phyloP scores from a whole-genome alignment of 2,113 vertebrate species.

The Pteruthius melanotis region DNA sequence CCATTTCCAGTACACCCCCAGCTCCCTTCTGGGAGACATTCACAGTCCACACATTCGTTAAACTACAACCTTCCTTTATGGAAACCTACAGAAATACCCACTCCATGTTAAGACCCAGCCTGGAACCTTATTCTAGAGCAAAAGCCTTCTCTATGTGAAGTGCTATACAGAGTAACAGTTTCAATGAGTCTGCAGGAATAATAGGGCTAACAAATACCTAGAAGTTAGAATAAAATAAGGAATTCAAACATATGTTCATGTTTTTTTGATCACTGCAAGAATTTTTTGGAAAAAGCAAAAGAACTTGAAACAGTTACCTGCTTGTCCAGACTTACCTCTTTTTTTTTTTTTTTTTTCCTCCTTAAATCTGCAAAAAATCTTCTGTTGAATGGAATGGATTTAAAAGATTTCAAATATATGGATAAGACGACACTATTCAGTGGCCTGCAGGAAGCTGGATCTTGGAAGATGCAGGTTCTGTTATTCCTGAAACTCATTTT shows the following conservation, averaged over 20 bases:
- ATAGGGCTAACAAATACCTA: neutral
- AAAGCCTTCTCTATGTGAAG: neutral
- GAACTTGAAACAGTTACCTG: neutral
- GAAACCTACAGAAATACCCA: neutral
- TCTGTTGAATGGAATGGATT: neutral
- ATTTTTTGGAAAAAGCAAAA: neutral
- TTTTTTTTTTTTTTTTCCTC: neutral
- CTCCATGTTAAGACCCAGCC: neutral
- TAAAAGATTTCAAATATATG: neutral
- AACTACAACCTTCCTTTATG: neutral
- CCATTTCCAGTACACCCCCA: neutral
- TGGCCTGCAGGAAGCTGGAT: neutral
- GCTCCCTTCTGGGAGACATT: neutral
- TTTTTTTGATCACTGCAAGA: neutral
- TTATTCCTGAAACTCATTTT: neutral
- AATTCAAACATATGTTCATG: neutral
- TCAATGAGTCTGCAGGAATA: neutral
- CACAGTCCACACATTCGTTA: neutral
- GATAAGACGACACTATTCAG: neutral
- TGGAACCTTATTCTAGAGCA: neutral
- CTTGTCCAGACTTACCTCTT: neutral
- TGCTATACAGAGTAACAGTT: neutral
- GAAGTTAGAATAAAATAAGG: neutral
- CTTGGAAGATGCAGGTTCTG: neutral
- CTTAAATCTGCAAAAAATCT: neutral